Evolutionary conservation across 1,140 invertebrate genomes (phyloP).

Genomic region (Saccostrea cuccullata): DNA sequence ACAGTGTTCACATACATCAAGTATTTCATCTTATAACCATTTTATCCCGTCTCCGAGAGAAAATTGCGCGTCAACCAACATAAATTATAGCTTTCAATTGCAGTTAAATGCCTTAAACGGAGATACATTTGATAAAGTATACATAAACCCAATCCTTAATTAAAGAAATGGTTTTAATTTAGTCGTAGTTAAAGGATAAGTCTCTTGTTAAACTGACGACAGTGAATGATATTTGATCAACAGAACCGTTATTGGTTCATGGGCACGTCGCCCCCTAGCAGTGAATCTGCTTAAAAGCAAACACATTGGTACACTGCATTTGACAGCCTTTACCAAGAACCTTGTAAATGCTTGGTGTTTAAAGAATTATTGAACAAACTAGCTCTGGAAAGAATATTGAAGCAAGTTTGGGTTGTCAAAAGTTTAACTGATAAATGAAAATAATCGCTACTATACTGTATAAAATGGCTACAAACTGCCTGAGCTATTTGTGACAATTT

Average conservation of each 20-base stretch:
- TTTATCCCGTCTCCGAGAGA: background rate
- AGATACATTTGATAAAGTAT: slow-evolving; percentile 22
- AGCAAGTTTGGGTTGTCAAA: background rate
- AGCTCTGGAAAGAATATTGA: background rate
- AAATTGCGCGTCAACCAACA: background rate
- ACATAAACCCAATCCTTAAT: background rate
- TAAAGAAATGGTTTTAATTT: slow-evolving; percentile 3
- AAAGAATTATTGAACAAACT: background rate
- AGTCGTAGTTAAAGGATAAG: slow-evolving; percentile 7
- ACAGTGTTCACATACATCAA: background rate
- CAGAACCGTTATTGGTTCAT: background rate
- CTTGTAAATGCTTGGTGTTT: background rate
- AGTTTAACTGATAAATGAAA: background rate
- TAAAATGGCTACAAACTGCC: background rate
- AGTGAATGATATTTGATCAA: background rate
- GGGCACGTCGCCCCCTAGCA: background rate
- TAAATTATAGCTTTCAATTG: slow-evolving; percentile 13
- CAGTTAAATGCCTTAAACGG: slow-evolving; percentile 15
- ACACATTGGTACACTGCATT: background rate
- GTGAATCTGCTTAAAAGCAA: background rate
- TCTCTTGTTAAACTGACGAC: background rate
- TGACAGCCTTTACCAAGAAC: background rate
- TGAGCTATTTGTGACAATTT: background rate
- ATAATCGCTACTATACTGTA: background rate
- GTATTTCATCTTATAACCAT: background rate